These are phyloP conservation scores for Ferrisia virgata DNA, from an alignment of 2,888 invertebrate genomes.

Conservation along the genomic window DNA sequence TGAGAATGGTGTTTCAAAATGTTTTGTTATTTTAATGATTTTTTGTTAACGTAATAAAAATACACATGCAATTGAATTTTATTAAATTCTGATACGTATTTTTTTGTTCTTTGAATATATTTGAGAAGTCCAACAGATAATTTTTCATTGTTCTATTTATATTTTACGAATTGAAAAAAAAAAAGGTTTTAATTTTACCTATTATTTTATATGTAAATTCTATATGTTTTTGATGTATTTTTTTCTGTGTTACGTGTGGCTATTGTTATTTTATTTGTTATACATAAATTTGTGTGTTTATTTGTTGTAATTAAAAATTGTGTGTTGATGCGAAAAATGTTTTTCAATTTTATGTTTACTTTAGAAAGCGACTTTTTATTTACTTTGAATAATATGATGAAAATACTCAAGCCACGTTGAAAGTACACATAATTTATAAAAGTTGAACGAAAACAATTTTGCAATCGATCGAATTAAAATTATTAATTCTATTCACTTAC, in stretches of 20 bases:
- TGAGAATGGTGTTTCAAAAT: too few relatives aligned
- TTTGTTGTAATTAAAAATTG: slow-evolving; percentile 31
- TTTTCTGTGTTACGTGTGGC: slow-evolving; percentile 31
- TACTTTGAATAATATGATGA: too few relatives aligned
- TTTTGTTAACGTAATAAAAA: too few relatives aligned
- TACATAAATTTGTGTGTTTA: slow-evolving; percentile 32
- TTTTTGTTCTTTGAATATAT: neutral
- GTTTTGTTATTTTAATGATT: too few relatives aligned
- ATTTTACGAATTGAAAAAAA: neutral
- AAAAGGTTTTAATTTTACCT: neutral
- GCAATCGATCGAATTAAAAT: neutral
- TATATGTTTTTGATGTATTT: slow-evolving; percentile 17
- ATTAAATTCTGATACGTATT: neutral
- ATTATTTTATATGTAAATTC: slow-evolving; percentile 10
- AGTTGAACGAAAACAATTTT: too few relatives aligned
- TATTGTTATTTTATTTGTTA: slow-evolving; percentile 30
- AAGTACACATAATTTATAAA: too few relatives aligned
- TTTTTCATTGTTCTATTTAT: neutral
- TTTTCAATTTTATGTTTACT: too few relatives aligned
- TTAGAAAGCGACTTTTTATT: too few relatives aligned
- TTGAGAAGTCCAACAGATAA: neutral
- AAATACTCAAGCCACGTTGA: too few relatives aligned
- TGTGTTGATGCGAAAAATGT: neutral
- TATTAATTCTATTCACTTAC: neutral
- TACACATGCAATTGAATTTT: too few relatives aligned